phyloP scores from a whole-genome alignment of 2,888 invertebrate species.

The Timandra comae region DNA sequence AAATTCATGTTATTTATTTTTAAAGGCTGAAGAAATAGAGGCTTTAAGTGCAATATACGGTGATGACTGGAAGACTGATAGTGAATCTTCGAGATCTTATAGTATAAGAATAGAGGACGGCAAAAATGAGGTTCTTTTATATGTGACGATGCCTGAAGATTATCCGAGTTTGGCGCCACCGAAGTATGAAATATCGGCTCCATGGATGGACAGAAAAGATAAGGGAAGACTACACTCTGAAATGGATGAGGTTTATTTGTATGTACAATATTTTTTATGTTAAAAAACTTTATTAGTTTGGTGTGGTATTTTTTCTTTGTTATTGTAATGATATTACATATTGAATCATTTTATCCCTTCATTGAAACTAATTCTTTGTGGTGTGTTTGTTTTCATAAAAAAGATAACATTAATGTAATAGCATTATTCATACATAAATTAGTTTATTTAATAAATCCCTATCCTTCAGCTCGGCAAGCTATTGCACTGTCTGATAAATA shows the following conservation, averaged over 20 bases:
- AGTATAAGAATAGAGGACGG: slow-evolving; percentile 75
- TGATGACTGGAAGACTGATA: slow-evolving; percentile 80
- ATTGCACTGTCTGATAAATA: too few relatives aligned
- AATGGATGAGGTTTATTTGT: slow-evolving; percentile 82
- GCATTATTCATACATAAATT: too few relatives aligned
- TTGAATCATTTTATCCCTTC: too few relatives aligned
- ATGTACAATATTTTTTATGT: slow-evolving; percentile 39
- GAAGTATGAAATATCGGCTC: slow-evolving; percentile 82
- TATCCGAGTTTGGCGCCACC: slow-evolving; percentile 82
- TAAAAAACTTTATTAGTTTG: neutral
- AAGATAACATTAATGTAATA: too few relatives aligned
- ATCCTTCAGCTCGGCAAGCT: too few relatives aligned
- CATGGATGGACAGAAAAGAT: slow-evolving; percentile 78
- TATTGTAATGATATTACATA: too few relatives aligned
- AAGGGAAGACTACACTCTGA: slow-evolving; percentile 74
- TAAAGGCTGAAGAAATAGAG: slow-evolving; percentile 82
- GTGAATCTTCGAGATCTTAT: slow-evolving; percentile 73
- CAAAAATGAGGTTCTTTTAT: slow-evolving; percentile 73
- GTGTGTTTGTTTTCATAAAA: too few relatives aligned
- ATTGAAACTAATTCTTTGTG: too few relatives aligned
- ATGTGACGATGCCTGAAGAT: slow-evolving; percentile 78
- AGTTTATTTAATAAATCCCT: too few relatives aligned
- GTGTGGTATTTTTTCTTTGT: slow-evolving; percentile 2
- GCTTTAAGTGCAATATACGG: slow-evolving; percentile 84
- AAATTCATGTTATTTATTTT: slow-evolving; percentile 4